Percentiles rank a stretch among this genome's conserved stretches.
phyloP scores from a whole-genome alignment of 92 coral and sea anemone species.

The Parazoanthus atlanticus region DNA sequence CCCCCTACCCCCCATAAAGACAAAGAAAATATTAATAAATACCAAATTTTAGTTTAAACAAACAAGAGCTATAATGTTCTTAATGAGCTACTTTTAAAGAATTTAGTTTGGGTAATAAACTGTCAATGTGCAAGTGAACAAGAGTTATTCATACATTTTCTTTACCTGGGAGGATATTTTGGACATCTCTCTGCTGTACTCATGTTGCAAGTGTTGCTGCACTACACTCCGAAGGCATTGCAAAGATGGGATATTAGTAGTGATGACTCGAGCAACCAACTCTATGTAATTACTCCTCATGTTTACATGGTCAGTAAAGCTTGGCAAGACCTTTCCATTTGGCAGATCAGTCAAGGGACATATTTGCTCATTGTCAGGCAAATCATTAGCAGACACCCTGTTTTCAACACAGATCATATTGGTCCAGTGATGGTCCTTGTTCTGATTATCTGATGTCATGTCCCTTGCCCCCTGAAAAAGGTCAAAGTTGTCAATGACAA shows the following conservation, averaged over 20 bases:
- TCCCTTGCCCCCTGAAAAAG: slow-evolving; percentile 20
- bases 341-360: slow-evolving; percentile 3
- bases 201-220: slow-evolving; percentile 7
- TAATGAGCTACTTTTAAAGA: not conserved
- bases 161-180: slow-evolving; percentile 15
- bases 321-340: slow-evolving; percentile 13
- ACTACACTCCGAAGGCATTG: slow-evolving; percentile 22
- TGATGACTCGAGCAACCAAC: slow-evolving; percentile 9
- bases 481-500: slow-evolving; percentile 48
- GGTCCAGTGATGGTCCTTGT: slow-evolving; percentile 39
- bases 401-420: slow-evolving; percentile 24
- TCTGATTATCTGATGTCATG: slow-evolving; percentile 42
- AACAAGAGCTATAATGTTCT: not conserved
- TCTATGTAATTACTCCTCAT: slow-evolving; percentile 35
- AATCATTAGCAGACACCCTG: slow-evolving; percentile 22
- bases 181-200: slow-evolving; percentile 15
- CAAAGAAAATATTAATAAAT: too few species aligned
- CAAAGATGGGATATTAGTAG: slow-evolving; percentile 20
- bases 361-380: slow-evolving; percentile 29
- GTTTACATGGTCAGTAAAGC: slow-evolving; percentile 26
- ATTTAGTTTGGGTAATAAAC: not conserved
- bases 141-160: not conserved
- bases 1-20: too few species aligned
- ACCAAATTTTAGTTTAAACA: too few species aligned
- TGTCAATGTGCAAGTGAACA: too few species aligned